Percentiles rank a stretch among this genome's conserved stretches.
phyloP scores from a whole-genome alignment of 1,140 invertebrate genomes.

The Euwallacea fornicatus region DNA sequence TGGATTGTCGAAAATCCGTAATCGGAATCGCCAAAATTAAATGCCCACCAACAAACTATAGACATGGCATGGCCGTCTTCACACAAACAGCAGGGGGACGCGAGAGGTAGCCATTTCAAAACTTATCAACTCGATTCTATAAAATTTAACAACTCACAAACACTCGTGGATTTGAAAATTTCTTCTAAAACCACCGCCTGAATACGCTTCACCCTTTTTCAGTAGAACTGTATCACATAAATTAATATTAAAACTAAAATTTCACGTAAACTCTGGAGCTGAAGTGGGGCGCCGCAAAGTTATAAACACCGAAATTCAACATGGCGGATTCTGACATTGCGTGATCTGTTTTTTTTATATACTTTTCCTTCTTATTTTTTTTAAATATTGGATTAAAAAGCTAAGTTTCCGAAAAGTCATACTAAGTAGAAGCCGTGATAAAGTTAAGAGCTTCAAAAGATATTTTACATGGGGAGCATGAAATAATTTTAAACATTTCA shows the following conservation, averaged over 20 bases:
- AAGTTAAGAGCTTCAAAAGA: too few relatives aligned
- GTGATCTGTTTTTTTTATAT: not conserved
- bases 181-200: constrained; percentile 14
- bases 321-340: constrained; percentile 44
- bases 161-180: not conserved
- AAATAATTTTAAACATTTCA: too few relatives aligned
- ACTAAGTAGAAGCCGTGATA: too few relatives aligned
- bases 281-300: constrained; percentile 51
- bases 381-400: too few relatives aligned
- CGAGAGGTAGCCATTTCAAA: constrained; percentile 66
- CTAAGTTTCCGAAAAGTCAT: too few relatives aligned
- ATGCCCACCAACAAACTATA: constrained; percentile 38
- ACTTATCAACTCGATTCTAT: constrained; percentile 35
- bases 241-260: constrained; percentile 38
- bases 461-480: too few relatives aligned
- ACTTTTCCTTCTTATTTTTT: too few relatives aligned
- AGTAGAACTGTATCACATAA: constrained; percentile 35
- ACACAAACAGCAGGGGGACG: constrained; percentile 59
- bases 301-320: constrained; percentile 51
- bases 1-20: constrained; percentile 37
- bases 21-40: constrained; percentile 14
- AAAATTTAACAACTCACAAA: not conserved
- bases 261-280: constrained; percentile 39
- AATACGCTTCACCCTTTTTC: constrained; percentile 15
- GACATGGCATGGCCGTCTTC: not conserved